Conservation (phyloP, 1,140 invertebrate species). For the Bombyx mori region ASM3026992v2 NC_085124.1:2757001-2757500, state of each 20-base stretch:
- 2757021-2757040: no score
- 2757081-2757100: not conserved
- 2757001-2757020: not conserved
- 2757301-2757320: conserved; percentile 17
- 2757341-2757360: conserved; percentile 6
- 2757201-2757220: not conserved
- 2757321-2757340: conserved; percentile 15
- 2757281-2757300: conserved; percentile 9
- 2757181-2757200: not conserved
- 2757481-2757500: conserved; percentile 28
- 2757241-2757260: not conserved
- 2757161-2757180: not conserved
- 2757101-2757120: not conserved
- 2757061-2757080: not conserved
- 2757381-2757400: conserved; percentile 15
- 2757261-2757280: conserved; percentile 12
- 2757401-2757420: conserved; percentile 36
- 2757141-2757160: not conserved
- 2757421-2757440: conserved; percentile 42
- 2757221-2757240: not conserved
- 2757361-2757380: conserved; percentile 10
- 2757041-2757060: not conserved
- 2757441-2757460: conserved; percentile 50
- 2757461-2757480: conserved; percentile 31
- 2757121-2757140: not conserved